Base-by-base conservation (phyloP, 1,140 invertebrate species). In the Branchinecta lynchi region DNA sequence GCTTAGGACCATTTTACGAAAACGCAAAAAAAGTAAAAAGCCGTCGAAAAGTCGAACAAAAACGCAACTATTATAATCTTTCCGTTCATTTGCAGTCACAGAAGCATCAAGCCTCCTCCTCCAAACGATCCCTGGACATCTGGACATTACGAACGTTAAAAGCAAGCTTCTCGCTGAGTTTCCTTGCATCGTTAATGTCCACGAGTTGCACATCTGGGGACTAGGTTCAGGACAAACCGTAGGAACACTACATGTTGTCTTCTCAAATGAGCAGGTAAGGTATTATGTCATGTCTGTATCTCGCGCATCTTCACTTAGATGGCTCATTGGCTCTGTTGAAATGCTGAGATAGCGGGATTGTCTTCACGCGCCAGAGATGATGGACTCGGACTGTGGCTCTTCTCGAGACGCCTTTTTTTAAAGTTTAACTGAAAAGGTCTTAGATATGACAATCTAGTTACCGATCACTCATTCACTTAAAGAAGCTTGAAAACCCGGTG, bases 161-260 rank as follows among this genome's bases (percentile, higher is more conserved):
- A 79, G 79, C 43, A 81, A 86, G 72, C 75, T 90, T 10, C 75
- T 86, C 0, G 77, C 80, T 69, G 82, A 84, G 75, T 93, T 94
- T 78, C 89, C 89, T 0, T 85, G 86, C 66, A 86, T 91, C 65
- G 79, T 88, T 0, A 88, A 87, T 73, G 84, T 91, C 12, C 89
- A 92, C 73, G 89, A 92, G 77, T 81, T 91, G 15, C 89, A 91
- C 72, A 84, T 91, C 6, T 91, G 89, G 89, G 85, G 88, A 72
- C 76, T 91, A 46, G 87, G 86, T 0, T 82, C 84, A 10, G 79
- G 82, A 43, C 85, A 87, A 79, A 83, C 86, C 20, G 85, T 32
- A 32, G 32, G 32, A 32, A 32, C 32, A 32, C 32, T 32, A 1
- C 32, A 32, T 32, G 78, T 12, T 44, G 43, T 32, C n/a, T 68